These are phyloP conservation scores for Lepeophtheirus salmonis DNA, from an alignment of 1,140 invertebrate species.

Conservation along the genomic window DNA sequence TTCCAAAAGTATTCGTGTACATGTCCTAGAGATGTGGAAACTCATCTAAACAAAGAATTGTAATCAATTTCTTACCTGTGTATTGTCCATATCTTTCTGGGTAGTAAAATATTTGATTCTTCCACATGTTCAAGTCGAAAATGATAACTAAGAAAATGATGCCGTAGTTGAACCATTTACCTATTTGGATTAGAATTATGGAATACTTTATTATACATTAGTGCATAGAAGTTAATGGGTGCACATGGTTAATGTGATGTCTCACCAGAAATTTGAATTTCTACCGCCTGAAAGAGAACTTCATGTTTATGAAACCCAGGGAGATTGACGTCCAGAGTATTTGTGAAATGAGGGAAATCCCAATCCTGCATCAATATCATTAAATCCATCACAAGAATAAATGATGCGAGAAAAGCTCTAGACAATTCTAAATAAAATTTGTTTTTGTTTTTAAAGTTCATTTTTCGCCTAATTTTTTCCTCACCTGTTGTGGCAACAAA, in stretches of 20 bases:
- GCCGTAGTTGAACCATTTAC: conserved; percentile 41
- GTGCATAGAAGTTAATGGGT: too few species aligned
- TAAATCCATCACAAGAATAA: conserved; percentile 38
- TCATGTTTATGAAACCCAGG: conserved; percentile 28
- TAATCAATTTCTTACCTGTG: conserved; percentile 23
- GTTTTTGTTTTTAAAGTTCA: not conserved
- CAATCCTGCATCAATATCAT: conserved; percentile 40
- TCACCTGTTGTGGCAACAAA: conserved; percentile 33
- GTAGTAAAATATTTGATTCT: conserved; percentile 37
- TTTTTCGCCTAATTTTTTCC: not conserved
- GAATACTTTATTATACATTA: not conserved
- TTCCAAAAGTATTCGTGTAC: too few species aligned
- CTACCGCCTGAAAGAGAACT: not conserved
- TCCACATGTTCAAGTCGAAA: conserved; percentile 40
- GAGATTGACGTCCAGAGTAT: conserved; percentile 36
- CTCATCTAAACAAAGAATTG: too few species aligned
- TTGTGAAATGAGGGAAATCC: conserved; percentile 40
- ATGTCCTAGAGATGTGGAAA: too few species aligned
- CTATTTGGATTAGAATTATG: conserved; percentile 25
- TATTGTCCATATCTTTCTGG: conserved; percentile 36
- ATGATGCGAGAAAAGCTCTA: conserved; percentile 35
- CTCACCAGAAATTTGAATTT: conserved; percentile 3
- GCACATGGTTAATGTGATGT: too few species aligned
- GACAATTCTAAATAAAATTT: conserved; percentile 29
- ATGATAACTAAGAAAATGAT: conserved; percentile 37